A percentile compares a stretch with the other conserved stretches of the same genome.
Evolutionary conservation across 2,113 vertebrate genomes (phyloP).

Genomic region (Loxodonta africana): DNA sequence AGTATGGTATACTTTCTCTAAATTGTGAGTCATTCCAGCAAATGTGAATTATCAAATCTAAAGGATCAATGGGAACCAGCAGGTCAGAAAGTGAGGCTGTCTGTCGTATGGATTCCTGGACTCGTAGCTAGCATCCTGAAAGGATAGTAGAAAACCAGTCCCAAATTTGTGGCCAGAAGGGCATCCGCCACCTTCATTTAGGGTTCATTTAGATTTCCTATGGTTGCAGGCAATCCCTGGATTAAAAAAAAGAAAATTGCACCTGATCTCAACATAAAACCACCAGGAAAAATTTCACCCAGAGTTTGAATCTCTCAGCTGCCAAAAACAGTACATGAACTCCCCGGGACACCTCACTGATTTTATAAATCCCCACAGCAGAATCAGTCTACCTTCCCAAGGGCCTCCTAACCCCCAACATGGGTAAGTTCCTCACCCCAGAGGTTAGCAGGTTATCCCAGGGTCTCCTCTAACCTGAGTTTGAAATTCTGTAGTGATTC

Average conservation of each 20-base stretch:
- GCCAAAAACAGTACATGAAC: neutral
- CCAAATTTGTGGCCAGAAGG: neutral
- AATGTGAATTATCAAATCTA: too few relatives aligned
- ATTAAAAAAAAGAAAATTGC: neutral
- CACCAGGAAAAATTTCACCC: neutral
- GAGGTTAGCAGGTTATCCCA: neutral
- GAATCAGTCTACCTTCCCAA: neutral
- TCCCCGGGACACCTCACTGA: neutral
- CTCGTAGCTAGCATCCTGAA: too few relatives aligned
- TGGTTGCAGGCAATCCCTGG: neutral
- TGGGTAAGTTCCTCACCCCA: neutral
- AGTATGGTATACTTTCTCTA: too few relatives aligned
- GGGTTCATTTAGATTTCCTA: neutral
- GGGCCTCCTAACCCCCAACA: neutral
- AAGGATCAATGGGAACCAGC: too few relatives aligned
- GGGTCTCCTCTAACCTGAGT: neutral
- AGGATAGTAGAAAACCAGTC: too few relatives aligned
- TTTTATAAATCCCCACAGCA: neutral
- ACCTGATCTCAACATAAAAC: conserved; percentile 22
- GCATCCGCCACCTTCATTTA: neutral
- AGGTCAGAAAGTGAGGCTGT: too few relatives aligned
- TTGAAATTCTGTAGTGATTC: neutral
- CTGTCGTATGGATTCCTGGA: too few relatives aligned
- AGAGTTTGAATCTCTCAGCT: neutral
- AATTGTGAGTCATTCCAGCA: too few relatives aligned